Evolutionary conservation across 2,113 vertebrate species (phyloP).

Genomic region (Daboia siamensis): DNA sequence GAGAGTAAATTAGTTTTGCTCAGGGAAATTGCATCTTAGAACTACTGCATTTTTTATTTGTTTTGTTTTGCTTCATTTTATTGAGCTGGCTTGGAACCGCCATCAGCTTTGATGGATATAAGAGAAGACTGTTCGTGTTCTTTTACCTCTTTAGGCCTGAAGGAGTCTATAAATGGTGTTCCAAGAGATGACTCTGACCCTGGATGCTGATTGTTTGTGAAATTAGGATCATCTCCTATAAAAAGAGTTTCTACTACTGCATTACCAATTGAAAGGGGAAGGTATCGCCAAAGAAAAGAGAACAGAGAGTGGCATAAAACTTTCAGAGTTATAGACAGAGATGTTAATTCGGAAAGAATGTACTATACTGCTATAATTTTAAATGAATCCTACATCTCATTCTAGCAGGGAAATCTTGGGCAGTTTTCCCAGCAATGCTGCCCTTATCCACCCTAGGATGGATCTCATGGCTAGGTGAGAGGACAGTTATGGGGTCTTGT

Average conservation of each 20-base stretch:
- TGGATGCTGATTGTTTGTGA: neutral
- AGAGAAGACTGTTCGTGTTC: neutral
- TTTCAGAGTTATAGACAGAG: neutral
- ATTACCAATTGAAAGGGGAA: neutral
- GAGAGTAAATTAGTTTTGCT: neutral
- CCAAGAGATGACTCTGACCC: neutral
- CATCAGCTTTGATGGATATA: neutral
- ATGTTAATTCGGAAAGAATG: neutral
- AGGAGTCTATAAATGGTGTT: neutral
- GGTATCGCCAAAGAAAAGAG: neutral
- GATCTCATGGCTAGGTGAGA: too few relatives aligned
- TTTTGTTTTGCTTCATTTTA: neutral
- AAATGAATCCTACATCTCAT: neutral
- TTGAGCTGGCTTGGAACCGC: neutral
- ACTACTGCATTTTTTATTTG: neutral
- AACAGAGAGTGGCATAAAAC: neutral
- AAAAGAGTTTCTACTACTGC: neutral
- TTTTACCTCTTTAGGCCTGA: neutral
- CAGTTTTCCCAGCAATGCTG: too few relatives aligned
- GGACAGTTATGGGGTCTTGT: too few relatives aligned
- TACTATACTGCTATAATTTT: neutral
- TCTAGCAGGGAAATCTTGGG: neutral
- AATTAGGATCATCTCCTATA: neutral
- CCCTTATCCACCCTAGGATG: too few relatives aligned
- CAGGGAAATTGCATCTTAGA: neutral